Conservation (phyloP, 2,888 invertebrate species). For the Phytoseiulus persimilis region DNA sequence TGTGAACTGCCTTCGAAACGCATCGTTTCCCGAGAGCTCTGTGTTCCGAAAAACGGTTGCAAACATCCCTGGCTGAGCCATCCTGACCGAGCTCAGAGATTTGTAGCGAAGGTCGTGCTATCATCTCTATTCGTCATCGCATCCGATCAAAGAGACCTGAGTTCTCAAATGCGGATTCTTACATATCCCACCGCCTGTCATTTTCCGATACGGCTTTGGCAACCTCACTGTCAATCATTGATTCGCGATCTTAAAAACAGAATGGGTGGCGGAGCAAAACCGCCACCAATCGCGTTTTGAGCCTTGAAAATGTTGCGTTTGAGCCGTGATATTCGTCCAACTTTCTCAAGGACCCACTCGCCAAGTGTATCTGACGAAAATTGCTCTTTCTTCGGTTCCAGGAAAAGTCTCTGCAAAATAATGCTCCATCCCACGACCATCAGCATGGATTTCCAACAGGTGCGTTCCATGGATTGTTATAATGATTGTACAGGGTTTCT, state of each 20-base stretch:
- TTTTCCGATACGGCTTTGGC: no score
- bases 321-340: background rate
- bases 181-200: background rate
- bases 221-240: background rate
- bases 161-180: background rate
- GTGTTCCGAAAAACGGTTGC: no score
- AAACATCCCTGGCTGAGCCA: no score
- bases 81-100: no score
- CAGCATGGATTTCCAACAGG: slow-evolving; percentile 32
- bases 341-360: background rate
- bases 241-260: background rate
- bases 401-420: slow-evolving; percentile 26
- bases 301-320: background rate
- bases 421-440: slow-evolving; percentile 29
- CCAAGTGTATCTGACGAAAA: background rate
- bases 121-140: no score
- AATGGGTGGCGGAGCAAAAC: background rate
- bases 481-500: background rate
- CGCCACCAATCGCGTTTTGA: background rate
- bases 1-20: no score
- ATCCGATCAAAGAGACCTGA: background rate
- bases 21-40: no score
- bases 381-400: slow-evolving; percentile 1
- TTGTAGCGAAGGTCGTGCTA: no score
- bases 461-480: background rate